Conservation (phyloP, 1,140 invertebrate genomes). For the Melitaea cinxia region DNA sequence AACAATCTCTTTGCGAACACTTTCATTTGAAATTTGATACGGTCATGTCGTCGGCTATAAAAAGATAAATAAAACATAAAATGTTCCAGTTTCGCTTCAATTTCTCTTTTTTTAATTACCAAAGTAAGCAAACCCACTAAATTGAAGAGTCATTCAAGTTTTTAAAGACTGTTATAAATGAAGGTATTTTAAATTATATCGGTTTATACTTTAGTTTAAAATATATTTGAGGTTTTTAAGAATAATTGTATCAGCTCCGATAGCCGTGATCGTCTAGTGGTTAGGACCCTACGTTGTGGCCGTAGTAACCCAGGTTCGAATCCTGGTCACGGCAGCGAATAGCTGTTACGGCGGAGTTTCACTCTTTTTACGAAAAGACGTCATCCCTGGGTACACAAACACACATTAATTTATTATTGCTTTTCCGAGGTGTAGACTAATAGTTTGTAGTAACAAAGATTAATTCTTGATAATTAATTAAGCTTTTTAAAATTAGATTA, state of each 20-base stretch:
- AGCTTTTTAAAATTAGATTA: no score
- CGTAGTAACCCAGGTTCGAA: conserved; percentile 80
- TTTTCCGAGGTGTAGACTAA: no score
- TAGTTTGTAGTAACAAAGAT: no score
- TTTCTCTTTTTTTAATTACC: conserved; percentile 2
- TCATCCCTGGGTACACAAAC: no score
- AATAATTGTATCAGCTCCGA: not conserved
- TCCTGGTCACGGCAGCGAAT: conserved; percentile 81
- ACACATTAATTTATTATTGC: no score
- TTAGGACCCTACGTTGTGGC: conserved; percentile 85
- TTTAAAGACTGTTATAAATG: not conserved
- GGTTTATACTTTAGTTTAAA: not conserved
- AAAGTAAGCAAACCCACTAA: not conserved
- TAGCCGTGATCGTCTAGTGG: conserved; percentile 91
- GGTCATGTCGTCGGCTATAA: conserved; percentile 4
- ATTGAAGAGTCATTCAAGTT: not conserved
- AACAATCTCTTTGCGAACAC: not conserved
- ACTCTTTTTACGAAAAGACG: not conserved
- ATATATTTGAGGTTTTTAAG: not conserved
- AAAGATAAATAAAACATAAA: not conserved
- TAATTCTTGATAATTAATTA: no score
- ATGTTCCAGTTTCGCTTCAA: not conserved
- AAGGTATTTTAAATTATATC: not conserved
- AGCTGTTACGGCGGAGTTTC: conserved; percentile 6
- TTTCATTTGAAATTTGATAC: not conserved